Conservation (phyloP, 2,797 vertebrate genomes). For the Acanthis flammea region DNA sequence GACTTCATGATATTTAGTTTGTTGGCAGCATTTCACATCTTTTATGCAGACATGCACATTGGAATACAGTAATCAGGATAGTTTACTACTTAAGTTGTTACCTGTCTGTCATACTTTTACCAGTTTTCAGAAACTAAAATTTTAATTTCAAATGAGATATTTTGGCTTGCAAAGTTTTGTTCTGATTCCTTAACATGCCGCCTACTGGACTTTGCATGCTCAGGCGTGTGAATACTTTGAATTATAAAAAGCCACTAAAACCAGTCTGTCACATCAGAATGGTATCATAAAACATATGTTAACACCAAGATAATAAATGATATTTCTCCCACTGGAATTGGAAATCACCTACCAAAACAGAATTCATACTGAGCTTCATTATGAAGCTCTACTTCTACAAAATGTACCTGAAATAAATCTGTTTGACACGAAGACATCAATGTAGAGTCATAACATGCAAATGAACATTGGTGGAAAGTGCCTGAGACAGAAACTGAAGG, state of each 20-base stretch:
- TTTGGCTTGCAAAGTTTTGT: background rate
- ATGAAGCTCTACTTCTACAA: background rate
- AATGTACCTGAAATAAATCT: background rate
- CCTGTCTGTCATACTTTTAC: background rate
- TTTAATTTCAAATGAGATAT: background rate
- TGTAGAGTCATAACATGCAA: background rate
- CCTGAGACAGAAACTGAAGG: conserved; percentile 13
- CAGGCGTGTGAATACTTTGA: background rate
- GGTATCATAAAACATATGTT: background rate
- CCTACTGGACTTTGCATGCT: background rate
- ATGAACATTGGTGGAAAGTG: background rate
- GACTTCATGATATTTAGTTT: background rate
- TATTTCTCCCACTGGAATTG: background rate
- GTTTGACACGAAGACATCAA: background rate
- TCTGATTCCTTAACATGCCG: background rate
- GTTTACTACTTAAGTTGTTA: background rate
- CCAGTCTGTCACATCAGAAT: background rate
- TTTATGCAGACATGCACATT: background rate
- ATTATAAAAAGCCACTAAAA: background rate
- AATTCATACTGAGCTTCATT: background rate
- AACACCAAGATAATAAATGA: background rate
- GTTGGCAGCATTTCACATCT: background rate
- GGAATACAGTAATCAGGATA: background rate
- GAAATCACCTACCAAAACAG: background rate
- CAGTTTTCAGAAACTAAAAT: background rate